These are phyloP conservation scores for Pteromalus puparum DNA, from an alignment of 1,140 invertebrate genomes.

Conservation along the genomic window DNA sequence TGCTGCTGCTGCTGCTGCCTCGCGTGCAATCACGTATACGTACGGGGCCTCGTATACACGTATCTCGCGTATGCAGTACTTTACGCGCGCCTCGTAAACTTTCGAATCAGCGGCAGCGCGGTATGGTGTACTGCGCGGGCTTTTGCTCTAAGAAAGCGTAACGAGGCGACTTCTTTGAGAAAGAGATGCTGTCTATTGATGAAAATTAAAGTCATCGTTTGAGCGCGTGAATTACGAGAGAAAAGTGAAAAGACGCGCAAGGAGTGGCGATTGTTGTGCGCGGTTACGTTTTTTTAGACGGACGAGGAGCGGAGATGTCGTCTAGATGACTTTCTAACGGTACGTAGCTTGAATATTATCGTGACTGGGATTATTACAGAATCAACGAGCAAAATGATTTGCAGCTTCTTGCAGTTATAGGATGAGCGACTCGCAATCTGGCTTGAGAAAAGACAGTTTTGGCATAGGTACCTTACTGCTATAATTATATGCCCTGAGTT, in stretches of 20 bases:
- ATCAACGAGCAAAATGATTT: too few relatives aligned
- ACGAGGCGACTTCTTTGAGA: slow-evolving; percentile 17
- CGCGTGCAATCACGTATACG: background rate
- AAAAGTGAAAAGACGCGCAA: slow-evolving; percentile 6
- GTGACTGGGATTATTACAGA: too few relatives aligned
- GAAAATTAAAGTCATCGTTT: slow-evolving; percentile 22
- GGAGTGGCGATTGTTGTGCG: too few relatives aligned
- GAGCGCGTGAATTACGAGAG: slow-evolving; percentile 22
- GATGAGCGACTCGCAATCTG: too few relatives aligned
- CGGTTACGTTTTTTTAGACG: too few relatives aligned
- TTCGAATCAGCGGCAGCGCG: slow-evolving; percentile 10
- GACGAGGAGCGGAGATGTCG: too few relatives aligned
- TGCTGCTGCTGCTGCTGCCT: background rate
- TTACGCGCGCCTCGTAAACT: slow-evolving; percentile 32
- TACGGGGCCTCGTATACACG: background rate
- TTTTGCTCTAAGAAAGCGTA: background rate
- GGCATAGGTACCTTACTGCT: too few relatives aligned
- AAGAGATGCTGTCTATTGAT: background rate
- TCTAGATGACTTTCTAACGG: background rate
- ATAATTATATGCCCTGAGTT: too few relatives aligned
- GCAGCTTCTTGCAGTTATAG: too few relatives aligned
- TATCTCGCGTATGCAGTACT: background rate
- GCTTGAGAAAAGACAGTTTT: too few relatives aligned
- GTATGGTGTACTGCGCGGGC: background rate
- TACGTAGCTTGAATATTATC: background rate